Base-by-base conservation (phyloP, 2,113 vertebrate genomes). In the Trochalopteron elliotii region DNA sequence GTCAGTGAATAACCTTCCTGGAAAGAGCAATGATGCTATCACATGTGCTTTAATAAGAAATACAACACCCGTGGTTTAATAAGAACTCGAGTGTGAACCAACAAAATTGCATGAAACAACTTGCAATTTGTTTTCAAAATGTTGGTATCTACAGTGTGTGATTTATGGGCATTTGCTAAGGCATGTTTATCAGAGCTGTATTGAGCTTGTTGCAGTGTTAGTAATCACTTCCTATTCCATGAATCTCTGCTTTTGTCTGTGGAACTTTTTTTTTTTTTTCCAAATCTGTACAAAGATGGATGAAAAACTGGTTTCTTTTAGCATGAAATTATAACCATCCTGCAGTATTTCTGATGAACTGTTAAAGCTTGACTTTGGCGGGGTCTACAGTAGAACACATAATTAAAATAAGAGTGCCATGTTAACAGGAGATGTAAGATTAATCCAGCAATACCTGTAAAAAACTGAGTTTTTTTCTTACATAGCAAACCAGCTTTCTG, bases 121-220 rank as follows among this genome's bases (percentile, higher is more conserved):
- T 94, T 94, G 45, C 83, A 47, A 47, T 84, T 87, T 92, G 82
- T 95, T 94, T 97, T 97, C 96, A 96, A 95, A 97, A 97, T 95
- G 52, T 72, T 95, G 82, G 57, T 97, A 61, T 89, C 74, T 93
- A 21, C 65, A 81, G 60, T 23, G 55, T 71, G 49, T 97, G 95
- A 97, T 96, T 97, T 97, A 96, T 80, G 91, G 75, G 39, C 65
- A 87, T 85, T 95, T 92, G 31, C 84, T 93, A 59, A 87, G 75
- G 77, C 15, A 11, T 86, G 61, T 94, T 91, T 95, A 75, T 72
- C 83, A 53, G 82, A 27, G 8, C 63, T 82, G 11, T 77, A 63
- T 22, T 79, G 92, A 75, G 57, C 60, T 92, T 65, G 23, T 97
- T 97, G 94, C 83, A 69, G 63, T 95, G n/a, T 95, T 92, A 88